Evolutionary conservation across 2,113 vertebrate genomes (phyloP), one percentile per base, ranked within the genome.

Genomic region (Peromyscus polionotus): DNA sequence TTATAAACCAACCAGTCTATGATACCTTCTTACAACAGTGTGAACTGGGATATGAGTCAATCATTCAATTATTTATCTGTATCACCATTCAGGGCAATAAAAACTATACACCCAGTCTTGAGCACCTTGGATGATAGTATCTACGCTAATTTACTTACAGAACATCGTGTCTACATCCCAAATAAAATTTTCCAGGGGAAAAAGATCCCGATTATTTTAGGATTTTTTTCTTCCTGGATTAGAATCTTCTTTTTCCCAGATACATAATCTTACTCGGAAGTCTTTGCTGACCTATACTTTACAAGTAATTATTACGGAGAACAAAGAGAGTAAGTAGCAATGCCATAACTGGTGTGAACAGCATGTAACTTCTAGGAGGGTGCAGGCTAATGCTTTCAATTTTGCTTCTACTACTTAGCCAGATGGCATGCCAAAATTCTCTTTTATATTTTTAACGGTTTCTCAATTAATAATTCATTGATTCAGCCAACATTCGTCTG

Each of bases 351-450:
- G 17, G 31, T 42, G 51, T 88, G 36, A 83, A n/a, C 0, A 73
- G 84, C 72, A 28, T 17, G 51, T 57, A 88, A 79, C 48, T 65
- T 81, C 88, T 59, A 31, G 8, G 39, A 61, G 9, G 76, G 22
- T 11, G 4, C 6, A 51, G 4, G 42, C 4, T 26, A 88, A 70
- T 36, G 20, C 24, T 92, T 90, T 31, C 70, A 13, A 68, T 77
- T 94, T 96, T 85, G 28, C 63, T 88, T 93, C 79, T 72, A 83
- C 91, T 85, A 28, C 45, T 54, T 86, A 96, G 13, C 13, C 77
- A 79, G 61, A 88, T n/a, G 36, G 81, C 17, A 90, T 1, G 10
- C 31, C 17, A 80, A 77, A 84, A 94, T 81, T 70, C 73, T 79
- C 51, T 14, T 88, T 90, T 63, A 28, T 54, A 42, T 70, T 80